Evolutionary conservation across 2,888 invertebrate genomes (phyloP).

Genomic region (Neoaliturus tenellus): DNA sequence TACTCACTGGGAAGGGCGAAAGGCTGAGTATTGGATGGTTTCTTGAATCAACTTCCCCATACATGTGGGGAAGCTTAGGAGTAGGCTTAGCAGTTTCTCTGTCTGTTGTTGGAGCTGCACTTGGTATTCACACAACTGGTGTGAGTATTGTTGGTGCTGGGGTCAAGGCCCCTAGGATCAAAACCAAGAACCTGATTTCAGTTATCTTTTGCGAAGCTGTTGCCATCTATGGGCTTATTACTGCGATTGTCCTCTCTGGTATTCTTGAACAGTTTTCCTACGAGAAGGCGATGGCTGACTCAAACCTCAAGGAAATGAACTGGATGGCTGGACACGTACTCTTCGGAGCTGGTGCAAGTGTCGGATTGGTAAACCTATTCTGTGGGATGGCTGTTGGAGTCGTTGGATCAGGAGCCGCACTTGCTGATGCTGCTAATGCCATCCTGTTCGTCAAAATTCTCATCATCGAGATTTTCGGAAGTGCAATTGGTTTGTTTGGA

Average conservation of each 20-base stretch:
- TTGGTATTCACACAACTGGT: slow-evolving; percentile 96
- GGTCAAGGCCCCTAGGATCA: slow-evolving; percentile 98
- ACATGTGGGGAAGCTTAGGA: slow-evolving; percentile 98
- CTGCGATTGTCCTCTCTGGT: slow-evolving; percentile 97
- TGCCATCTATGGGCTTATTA: slow-evolving; percentile 99
- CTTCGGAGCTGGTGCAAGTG: slow-evolving; percentile 96
- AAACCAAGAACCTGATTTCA: slow-evolving; percentile 61
- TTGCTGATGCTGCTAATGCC: slow-evolving; percentile 98
- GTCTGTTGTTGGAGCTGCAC: slow-evolving; percentile 98
- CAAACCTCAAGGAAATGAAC: slow-evolving; percentile 72
- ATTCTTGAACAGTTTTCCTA: slow-evolving; percentile 74
- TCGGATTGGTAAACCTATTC: slow-evolving; percentile 96
- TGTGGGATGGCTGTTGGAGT: slow-evolving; percentile 98
- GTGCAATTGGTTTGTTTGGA: slow-evolving; percentile 99
- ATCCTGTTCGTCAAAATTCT: slow-evolving; percentile 98
- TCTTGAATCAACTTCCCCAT: slow-evolving; percentile 91
- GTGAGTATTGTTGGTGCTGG: slow-evolving; percentile 89
- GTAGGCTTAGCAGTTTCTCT: slow-evolving; percentile 96
- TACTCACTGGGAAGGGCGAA: slow-evolving; percentile 83
- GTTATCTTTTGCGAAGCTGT: slow-evolving; percentile 82
- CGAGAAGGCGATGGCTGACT: slow-evolving; percentile 16
- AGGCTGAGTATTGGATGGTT: slow-evolving; percentile 94
- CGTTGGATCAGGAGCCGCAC: slow-evolving; percentile 98
- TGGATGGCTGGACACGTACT: slow-evolving; percentile 80
- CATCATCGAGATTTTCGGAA: slow-evolving; percentile 99